Percentiles rank a stretch among this genome's conserved stretches.
These are phyloP conservation scores for Lissocephala sabroskyi DNA, from an alignment of 2,888 invertebrate species.

Conservation along the genomic window DNA sequence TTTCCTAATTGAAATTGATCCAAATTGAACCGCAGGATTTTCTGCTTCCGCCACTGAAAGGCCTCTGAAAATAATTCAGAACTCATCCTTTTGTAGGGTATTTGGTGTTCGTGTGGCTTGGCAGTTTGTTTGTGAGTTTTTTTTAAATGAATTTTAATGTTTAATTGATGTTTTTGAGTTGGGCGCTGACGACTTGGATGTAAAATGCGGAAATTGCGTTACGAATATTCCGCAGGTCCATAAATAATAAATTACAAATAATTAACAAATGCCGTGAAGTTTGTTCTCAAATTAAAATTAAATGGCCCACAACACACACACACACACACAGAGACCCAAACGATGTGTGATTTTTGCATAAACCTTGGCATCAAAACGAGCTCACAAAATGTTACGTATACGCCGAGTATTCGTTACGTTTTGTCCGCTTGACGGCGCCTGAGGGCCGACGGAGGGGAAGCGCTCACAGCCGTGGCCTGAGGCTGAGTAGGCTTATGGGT, in stretches of 20 bases:
- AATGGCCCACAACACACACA: background rate
- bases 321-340: too few species aligned
- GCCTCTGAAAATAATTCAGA: too few species aligned
- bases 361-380: constrained; percentile 44
- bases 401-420: constrained; percentile 17
- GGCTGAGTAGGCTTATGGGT: too few species aligned
- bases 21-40: too few species aligned
- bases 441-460: too few species aligned
- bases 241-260: constrained; percentile 34
- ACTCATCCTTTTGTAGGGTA: too few species aligned
- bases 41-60: too few species aligned
- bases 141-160: constrained; percentile 38
- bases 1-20: too few species aligned
- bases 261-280: constrained; percentile 14
- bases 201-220: constrained; percentile 52
- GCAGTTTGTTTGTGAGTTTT: too few species aligned
- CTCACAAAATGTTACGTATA: constrained; percentile 31
- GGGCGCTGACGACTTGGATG: constrained; percentile 28
- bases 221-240: constrained; percentile 24
- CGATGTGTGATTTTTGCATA: constrained; percentile 21
- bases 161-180: constrained; percentile 55
- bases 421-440: too few species aligned
- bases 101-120: constrained; percentile 7
- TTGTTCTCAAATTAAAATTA: background rate
- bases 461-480: too few species aligned